These are phyloP conservation scores for Echiichthys vipera DNA, from an alignment of 2,797 vertebrate species.

Conservation along the genomic window DNA sequence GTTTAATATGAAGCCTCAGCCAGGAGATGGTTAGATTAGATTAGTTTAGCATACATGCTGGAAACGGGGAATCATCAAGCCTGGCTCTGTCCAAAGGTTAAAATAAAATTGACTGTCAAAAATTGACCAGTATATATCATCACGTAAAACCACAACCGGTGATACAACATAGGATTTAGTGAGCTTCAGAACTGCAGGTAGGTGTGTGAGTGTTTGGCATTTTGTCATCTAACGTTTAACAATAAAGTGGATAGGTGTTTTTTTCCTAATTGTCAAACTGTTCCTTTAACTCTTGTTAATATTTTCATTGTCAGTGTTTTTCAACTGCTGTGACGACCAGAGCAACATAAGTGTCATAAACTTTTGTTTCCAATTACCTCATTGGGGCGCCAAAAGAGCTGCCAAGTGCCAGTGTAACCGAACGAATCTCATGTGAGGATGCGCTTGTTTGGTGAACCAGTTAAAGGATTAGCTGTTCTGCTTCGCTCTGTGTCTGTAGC, in stretches of 20 bases:
- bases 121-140: neutral
- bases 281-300: neutral
- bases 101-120: neutral
- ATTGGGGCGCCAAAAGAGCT: conserved; percentile 10
- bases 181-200: neutral
- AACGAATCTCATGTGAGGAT: conserved; percentile 26
- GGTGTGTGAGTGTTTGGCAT: neutral
- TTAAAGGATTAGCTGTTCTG: conserved; percentile 39
- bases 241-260: neutral
- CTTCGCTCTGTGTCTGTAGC: conserved; percentile 21
- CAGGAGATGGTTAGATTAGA: neutral
- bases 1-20: neutral
- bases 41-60: neutral
- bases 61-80: neutral
- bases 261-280: neutral
- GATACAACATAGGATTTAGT: too few species aligned
- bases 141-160: neutral
- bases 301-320: conserved; percentile 17
- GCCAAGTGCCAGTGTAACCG: conserved; percentile 20
- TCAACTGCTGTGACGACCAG: neutral
- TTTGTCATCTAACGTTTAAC: neutral
- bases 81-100: neutral
- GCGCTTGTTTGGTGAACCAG: conserved; percentile 16
- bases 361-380: conserved; percentile 31
- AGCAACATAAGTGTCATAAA: neutral